Evolutionary conservation across 2,797 vertebrate species (phyloP), one percentile per base, ranked within the genome.

Genomic region (Hippoglossus hippoglossus): DNA sequence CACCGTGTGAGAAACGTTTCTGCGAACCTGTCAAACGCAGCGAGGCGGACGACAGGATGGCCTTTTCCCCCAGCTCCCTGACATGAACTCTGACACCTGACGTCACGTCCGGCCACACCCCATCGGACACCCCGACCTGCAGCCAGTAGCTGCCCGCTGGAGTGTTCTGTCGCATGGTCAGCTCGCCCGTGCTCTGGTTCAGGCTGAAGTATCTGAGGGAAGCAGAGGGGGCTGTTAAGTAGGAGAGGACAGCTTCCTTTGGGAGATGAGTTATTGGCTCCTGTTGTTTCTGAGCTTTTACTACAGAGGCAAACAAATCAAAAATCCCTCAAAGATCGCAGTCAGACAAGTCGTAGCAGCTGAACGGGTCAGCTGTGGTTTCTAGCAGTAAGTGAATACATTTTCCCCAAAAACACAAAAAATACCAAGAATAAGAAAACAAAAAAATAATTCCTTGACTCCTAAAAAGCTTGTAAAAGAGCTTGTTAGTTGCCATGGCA

Each of bases 71-170:
- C 84, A 97, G 89, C 62, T 97, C 95, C 84, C 86, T 90, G 50
- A 96, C 93, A 18, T 96, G 94, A 75, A 97, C 94, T 77, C 92
- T 91, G 79, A 97, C 91, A 39, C 93, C 95, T 34, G 96, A 96
- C 73, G 94, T 58, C 61, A 94, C 94, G 36, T 97, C 96, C n/a
- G 96, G 96, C 96, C 97, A 98, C 74, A 97, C 82, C 34, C 95
- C 95, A 76, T 97, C 96, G 36, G 96, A 96, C 79, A 98, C 96
- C 25, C 91, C 93, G 36, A 97, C 91, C 82, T 91, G 92, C 82
- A 98, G 79, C 80, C 95, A 94, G 75, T 96, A 96, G 83, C 83
- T 95, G 77, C 96, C 96, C 3, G 89, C 87, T 11, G 94, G 95
- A 61, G 93, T 67, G 72, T 89, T 94, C 80, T 94, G 94, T 66